phyloP scores from a whole-genome alignment of 53 echinoderm and acorn worm species.

The Paelopatides confundens region DNA sequence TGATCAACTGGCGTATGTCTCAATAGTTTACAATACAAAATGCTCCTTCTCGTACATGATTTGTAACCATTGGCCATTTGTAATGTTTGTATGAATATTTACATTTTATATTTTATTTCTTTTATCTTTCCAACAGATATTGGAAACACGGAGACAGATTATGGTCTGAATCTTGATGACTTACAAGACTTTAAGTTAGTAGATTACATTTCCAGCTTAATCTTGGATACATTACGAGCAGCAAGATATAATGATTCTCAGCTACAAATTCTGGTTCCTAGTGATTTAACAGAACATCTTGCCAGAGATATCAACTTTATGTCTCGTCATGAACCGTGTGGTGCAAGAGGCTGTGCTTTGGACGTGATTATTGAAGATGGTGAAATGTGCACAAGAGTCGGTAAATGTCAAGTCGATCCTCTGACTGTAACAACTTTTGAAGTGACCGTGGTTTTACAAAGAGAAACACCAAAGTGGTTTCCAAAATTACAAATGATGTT shows the following conservation, averaged over 20 bases:
- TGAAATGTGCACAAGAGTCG: slow-evolving; percentile 71
- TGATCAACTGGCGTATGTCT: too few species aligned
- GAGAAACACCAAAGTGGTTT: slow-evolving; percentile 80
- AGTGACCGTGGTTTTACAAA: slow-evolving; percentile 74
- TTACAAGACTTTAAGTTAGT: slow-evolving; percentile 74
- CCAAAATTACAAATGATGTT: slow-evolving; percentile 83
- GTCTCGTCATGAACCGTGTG: slow-evolving; percentile 94
- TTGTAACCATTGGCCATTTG: too few species aligned
- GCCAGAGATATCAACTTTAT: slow-evolving; percentile 84
- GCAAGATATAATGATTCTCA: slow-evolving; percentile 65
- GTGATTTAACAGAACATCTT: slow-evolving; percentile 70
- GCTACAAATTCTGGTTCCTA: slow-evolving; percentile 73
- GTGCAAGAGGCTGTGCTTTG: slow-evolving; percentile 85
- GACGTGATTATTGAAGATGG: slow-evolving; percentile 87
- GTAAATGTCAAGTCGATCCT: slow-evolving; percentile 83
- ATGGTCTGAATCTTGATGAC: slow-evolving; percentile 47
- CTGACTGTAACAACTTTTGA: slow-evolving; percentile 96
- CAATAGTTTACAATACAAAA: too few species aligned
- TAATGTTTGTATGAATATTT: too few species aligned
- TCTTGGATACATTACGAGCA: slow-evolving; percentile 68
- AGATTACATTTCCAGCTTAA: slow-evolving; percentile 71
- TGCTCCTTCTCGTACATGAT: too few species aligned
- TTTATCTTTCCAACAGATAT: slow-evolving; percentile 23
- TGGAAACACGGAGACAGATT: neutral
- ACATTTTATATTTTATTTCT: too few species aligned